Percentiles rank a stretch among this genome's conserved stretches.
Conservation (phyloP, 2,113 vertebrate genomes). For the Lepus europaeus region DNA sequence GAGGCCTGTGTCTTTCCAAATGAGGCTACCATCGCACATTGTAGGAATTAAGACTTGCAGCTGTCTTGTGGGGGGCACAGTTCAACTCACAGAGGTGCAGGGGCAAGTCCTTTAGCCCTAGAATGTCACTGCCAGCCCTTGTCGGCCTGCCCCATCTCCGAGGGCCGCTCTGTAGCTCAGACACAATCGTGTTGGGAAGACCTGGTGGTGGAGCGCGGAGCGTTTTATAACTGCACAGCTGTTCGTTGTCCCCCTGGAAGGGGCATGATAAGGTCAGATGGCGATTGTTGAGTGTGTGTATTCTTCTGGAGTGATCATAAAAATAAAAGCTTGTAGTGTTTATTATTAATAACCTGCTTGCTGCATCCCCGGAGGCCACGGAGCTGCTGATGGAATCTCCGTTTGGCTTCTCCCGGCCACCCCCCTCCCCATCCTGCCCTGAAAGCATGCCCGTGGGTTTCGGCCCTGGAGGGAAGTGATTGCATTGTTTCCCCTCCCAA, state of each 20-base stretch:
- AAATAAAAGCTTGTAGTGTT: constrained; percentile 72
- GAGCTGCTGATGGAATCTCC: neutral
- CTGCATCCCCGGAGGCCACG: constrained; percentile 27
- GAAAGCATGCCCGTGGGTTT: neutral
- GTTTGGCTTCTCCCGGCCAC: constrained; percentile 8
- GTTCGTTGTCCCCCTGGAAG: constrained; percentile 53
- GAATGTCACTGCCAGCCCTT: neutral
- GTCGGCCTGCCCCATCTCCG: neutral
- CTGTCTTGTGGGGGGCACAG: neutral
- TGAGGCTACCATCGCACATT: neutral
- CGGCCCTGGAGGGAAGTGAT: neutral
- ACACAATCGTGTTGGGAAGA: neutral
- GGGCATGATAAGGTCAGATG: constrained; percentile 64
- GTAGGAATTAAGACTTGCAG: neutral
- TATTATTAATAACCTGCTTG: constrained; percentile 73
- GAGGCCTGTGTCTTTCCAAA: neutral
- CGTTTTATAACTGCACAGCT: rapidly evolving
- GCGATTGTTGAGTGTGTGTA: constrained; percentile 5
- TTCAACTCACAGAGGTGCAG: neutral
- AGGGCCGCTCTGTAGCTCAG: neutral
- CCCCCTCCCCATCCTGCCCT: neutral
- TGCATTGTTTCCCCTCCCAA: neutral
- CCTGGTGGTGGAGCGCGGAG: neutral
- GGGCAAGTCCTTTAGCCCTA: neutral
- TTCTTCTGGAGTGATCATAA: constrained; percentile 67